Evolutionary conservation across 2,888 invertebrate species (phyloP).

Genomic region (Creontiades dilutus): DNA sequence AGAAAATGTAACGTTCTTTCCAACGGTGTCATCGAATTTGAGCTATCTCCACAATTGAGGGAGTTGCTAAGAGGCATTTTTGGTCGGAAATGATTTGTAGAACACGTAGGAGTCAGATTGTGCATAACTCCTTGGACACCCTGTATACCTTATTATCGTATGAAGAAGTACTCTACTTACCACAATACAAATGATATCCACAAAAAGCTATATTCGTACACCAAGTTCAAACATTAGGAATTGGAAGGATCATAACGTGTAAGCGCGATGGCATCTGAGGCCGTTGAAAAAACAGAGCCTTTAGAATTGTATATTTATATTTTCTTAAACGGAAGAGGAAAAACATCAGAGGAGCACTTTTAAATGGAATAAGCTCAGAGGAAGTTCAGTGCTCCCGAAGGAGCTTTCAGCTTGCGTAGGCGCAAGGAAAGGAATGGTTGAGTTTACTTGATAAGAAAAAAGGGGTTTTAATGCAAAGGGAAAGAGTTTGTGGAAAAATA

Average conservation of each 20-base stretch:
- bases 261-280: neutral
- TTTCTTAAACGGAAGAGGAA: conserved; percentile 15
- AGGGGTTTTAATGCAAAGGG: conserved; percentile 61
- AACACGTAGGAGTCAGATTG: no score
- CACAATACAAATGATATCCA: no score
- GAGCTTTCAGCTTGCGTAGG: conserved; percentile 31
- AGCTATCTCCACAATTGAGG: no score
- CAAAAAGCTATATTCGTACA: no score
- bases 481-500: conserved; percentile 60
- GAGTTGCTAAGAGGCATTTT: no score
- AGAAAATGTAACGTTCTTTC: no score
- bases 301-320: neutral
- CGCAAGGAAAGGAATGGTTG: conserved; percentile 10
- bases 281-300: neutral
- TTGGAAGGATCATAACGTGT: neutral
- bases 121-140: no score
- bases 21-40: no score
- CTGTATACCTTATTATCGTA: no score
- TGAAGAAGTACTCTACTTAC: no score
- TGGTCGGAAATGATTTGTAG: no score
- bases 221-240: no score
- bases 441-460: conserved; percentile 56
- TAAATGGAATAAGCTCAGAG: conserved; percentile 20
- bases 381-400: conserved; percentile 2
- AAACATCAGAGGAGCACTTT: conserved; percentile 26